phyloP scores from a whole-genome alignment of 2,888 invertebrate genomes.

The Drosophila monieri region DNA sequence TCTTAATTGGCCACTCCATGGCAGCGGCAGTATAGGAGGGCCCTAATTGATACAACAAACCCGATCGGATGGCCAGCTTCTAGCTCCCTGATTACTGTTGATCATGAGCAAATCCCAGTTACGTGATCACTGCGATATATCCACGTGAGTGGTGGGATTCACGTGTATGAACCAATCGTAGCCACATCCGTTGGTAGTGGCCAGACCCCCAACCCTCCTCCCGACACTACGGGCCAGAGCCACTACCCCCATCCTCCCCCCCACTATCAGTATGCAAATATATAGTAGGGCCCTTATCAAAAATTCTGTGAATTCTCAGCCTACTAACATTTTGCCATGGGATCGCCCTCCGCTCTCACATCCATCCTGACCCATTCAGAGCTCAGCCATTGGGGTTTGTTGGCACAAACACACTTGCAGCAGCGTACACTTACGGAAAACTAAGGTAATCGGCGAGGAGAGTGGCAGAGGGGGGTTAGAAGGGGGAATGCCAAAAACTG shows the following conservation, averaged over 20 bases:
- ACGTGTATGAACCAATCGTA: constrained; percentile 40
- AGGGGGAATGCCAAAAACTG: constrained; percentile 17
- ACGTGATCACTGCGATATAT: constrained; percentile 31
- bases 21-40: not conserved
- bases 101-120: constrained; percentile 42
- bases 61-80: not conserved
- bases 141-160: constrained; percentile 39
- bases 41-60: not conserved
- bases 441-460: constrained; percentile 14
- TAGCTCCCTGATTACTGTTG: constrained; percentile 15
- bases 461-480: not conserved
- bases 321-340: constrained; percentile 7
- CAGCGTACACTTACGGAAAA: not conserved
- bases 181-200: constrained; percentile 2
- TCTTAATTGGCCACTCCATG: not conserved
- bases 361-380: too few species aligned
- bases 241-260: not conserved
- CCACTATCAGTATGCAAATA: constrained; percentile 33
- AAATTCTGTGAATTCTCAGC: not conserved
- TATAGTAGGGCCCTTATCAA: constrained; percentile 16
- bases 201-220: constrained; percentile 17
- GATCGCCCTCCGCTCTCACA: not conserved
- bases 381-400: constrained; percentile 2
- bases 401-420: constrained; percentile 2
- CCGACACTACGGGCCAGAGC: too few species aligned